Evolutionary conservation across 2,888 invertebrate genomes (phyloP), one percentile per base, ranked within the genome.

Genomic region (Himalopsyche tibetana): DNA sequence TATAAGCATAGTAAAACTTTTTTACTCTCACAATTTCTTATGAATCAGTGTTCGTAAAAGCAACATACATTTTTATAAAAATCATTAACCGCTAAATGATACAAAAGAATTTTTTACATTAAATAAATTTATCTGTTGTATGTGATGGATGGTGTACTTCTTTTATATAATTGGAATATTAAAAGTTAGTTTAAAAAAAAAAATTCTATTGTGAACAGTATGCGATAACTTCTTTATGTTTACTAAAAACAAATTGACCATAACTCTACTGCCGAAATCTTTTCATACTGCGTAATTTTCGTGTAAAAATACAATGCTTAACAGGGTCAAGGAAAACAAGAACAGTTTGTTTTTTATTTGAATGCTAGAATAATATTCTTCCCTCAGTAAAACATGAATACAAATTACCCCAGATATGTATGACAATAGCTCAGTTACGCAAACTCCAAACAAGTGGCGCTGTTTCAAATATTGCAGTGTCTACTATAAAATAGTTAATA

Each of bases 371-470:
- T 83, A 83, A 83, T 83, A 83, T 83, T 83, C 63, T 83, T 83
- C 83, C 51, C 83, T 79, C 83, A 79, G 83, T 79, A 79, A 38
- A 83, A 55, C 83, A 83, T 83, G 83, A 83, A 83, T 83, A 83
- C 83, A 83, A 83, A 83, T 83, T 83, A 83, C 79, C 79, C 79
- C 79, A 83, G 74, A 83, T 83, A 83, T 63, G 63, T 63, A 63
- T 63, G 63, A 63, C 63, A 63, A 63, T 63, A 63, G 63, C 63
- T 63, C 63, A 63, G 63, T 63, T 63, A 63, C 63, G 63, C 63
- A 63, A 63, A 63, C 63, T 63, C 63, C 28, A 63, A 63, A 63
- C 11, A 63, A 63, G 19, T 63, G 28, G 19, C 28, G 3, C 8
- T 9, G 19, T 11, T 12, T 63, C 63, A 63, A 63, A 63, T 11